phyloP scores from a whole-genome alignment of 2,113 vertebrate genomes.

The Plestiodon gilberti region DNA sequence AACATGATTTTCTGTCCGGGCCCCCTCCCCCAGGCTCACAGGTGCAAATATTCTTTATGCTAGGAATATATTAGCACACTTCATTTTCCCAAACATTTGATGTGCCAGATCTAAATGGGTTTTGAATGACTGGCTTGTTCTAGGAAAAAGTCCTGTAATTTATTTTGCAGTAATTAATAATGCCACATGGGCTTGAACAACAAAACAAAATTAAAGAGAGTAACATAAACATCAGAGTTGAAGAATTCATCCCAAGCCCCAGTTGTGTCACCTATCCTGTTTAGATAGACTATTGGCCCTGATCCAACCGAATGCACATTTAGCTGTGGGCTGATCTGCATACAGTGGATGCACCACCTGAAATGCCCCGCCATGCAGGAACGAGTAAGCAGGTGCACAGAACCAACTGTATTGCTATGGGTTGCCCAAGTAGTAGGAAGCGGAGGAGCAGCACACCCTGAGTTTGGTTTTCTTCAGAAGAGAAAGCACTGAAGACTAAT shows the following conservation, averaged over 20 bases:
- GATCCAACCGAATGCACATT: neutral
- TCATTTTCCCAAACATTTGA: neutral
- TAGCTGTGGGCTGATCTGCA: neutral
- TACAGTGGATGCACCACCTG: neutral
- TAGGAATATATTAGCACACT: neutral
- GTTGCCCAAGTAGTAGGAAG: no score
- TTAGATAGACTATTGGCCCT: neutral
- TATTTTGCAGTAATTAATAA: conserved; percentile 3
- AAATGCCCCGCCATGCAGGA: no score
- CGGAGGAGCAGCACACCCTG: no score
- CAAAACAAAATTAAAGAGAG: neutral
- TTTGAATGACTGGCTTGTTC: conserved; percentile 7
- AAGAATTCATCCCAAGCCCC: neutral
- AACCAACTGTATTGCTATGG: no score
- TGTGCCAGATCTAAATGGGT: conserved; percentile 13
- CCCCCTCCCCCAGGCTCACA: neutral
- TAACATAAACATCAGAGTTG: neutral
- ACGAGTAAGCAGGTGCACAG: no score
- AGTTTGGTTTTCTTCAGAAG: no score
- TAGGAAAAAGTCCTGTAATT: neutral
- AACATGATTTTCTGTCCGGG: conserved; percentile 11
- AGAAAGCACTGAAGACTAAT: neutral
- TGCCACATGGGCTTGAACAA: neutral
- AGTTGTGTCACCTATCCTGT: neutral
- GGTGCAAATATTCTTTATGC: neutral